phyloP scores from a whole-genome alignment of 2,888 invertebrate species.

The Pammene aurita region DNA sequence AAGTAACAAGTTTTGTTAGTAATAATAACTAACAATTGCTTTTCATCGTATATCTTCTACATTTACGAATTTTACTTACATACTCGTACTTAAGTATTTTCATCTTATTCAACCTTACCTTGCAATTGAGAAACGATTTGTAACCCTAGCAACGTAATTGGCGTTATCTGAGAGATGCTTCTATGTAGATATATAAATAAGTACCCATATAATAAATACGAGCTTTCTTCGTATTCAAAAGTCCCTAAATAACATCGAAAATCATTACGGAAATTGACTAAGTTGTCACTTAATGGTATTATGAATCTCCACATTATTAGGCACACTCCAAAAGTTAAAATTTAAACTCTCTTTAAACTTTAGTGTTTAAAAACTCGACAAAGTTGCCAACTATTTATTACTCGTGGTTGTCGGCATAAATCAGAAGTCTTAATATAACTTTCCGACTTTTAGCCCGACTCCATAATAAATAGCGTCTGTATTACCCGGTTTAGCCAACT shows the following conservation, averaged over 20 bases:
- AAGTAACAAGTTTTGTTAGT: no score
- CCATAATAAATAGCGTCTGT: conserved; percentile 40
- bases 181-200: no score
- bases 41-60: no score
- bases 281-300: neutral
- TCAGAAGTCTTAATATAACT: conserved; percentile 41
- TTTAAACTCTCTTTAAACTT: conserved; percentile 33
- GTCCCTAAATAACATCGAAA: neutral
- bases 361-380: conserved; percentile 29
- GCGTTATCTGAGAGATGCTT: no score
- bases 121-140: no score
- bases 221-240: neutral
- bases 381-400: conserved; percentile 40
- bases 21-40: no score
- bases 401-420: conserved; percentile 37
- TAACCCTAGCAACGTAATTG: no score
- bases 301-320: conserved; percentile 24
- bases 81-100: no score
- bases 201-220: neutral
- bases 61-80: no score
- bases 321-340: conserved; percentile 15
- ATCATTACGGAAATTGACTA: neutral
- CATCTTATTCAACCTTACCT: no score
- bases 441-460: conserved; percentile 26
- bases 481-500: conserved; percentile 40